phyloP scores from a whole-genome alignment of 2,888 invertebrate species.

The Dynastes grantii region DNA sequence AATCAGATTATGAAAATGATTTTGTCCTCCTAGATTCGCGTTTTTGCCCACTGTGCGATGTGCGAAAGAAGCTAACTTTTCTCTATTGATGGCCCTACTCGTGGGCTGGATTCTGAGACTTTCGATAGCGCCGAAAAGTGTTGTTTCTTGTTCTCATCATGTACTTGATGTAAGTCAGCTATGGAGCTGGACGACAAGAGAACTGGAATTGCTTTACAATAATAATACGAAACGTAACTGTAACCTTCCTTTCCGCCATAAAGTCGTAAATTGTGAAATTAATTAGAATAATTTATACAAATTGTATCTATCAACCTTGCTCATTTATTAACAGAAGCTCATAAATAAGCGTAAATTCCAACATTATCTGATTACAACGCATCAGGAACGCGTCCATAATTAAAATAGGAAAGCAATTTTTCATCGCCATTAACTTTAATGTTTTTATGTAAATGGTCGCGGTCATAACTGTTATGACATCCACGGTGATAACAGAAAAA shows the following conservation, averaged over 20 bases:
- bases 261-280: background rate
- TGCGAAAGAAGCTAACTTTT: too few species aligned
- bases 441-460: conserved; percentile 14
- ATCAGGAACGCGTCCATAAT: conserved; percentile 24
- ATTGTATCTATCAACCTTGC: conserved; percentile 21
- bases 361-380: conserved; percentile 2
- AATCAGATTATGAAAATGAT: too few species aligned
- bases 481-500: conserved; percentile 25
- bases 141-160: too few species aligned
- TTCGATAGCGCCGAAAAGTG: too few species aligned
- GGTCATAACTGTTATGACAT: conserved; percentile 33
- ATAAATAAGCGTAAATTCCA: conserved; percentile 25
- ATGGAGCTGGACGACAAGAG: too few species aligned
- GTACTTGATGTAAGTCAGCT: too few species aligned
- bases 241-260: background rate
- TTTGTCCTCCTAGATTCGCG: too few species aligned
- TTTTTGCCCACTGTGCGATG: too few species aligned
- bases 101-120: too few species aligned
- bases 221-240: background rate
- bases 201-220: background rate
- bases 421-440: conserved; percentile 37
- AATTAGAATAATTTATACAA: conserved; percentile 4
- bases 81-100: too few species aligned
- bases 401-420: conserved; percentile 35
- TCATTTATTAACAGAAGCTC: conserved; percentile 21